These are phyloP conservation scores for Sisor rabdophorus DNA, from an alignment of 2,113 vertebrate genomes.

Conservation along the genomic window DNA sequence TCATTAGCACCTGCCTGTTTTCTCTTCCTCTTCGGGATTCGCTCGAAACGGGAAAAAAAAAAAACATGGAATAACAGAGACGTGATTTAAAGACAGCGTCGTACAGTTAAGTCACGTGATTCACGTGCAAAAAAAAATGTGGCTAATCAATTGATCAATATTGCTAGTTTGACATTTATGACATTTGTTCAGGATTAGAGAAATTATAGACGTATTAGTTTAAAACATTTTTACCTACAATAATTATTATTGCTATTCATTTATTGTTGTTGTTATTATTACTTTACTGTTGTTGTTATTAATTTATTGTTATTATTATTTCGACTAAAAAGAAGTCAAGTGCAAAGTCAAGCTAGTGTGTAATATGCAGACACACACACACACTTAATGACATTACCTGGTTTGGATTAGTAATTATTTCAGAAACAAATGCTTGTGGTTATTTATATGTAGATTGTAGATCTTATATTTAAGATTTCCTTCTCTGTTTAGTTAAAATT, in stretches of 20 bases:
- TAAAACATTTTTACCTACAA: not conserved
- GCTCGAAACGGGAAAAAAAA: not conserved
- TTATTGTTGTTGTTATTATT: not conserved
- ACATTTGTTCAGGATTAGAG: too few relatives aligned
- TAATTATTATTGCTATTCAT: not conserved
- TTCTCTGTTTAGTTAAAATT: not conserved
- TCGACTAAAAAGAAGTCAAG: not conserved
- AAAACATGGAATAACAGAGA: not conserved
- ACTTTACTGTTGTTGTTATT: not conserved
- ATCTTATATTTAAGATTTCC: not conserved
- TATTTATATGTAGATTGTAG: too few relatives aligned
- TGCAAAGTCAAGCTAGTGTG: not conserved
- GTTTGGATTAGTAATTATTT: too few relatives aligned
- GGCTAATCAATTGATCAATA: not conserved
- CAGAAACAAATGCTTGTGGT: too few relatives aligned
- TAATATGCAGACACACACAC: not conserved
- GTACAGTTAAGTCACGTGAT: not conserved
- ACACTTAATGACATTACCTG: not conserved
- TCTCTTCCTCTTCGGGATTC: conserved; percentile 5
- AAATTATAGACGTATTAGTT: too few relatives aligned
- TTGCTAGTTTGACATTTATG: not conserved
- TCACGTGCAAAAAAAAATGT: not conserved
- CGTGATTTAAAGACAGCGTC: not conserved
- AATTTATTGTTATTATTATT: not conserved
- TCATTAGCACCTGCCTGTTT: conserved; percentile 54